These are phyloP conservation scores for Oostethus manadensis DNA, from an alignment of 2,113 vertebrate species.

Conservation along the genomic window DNA sequence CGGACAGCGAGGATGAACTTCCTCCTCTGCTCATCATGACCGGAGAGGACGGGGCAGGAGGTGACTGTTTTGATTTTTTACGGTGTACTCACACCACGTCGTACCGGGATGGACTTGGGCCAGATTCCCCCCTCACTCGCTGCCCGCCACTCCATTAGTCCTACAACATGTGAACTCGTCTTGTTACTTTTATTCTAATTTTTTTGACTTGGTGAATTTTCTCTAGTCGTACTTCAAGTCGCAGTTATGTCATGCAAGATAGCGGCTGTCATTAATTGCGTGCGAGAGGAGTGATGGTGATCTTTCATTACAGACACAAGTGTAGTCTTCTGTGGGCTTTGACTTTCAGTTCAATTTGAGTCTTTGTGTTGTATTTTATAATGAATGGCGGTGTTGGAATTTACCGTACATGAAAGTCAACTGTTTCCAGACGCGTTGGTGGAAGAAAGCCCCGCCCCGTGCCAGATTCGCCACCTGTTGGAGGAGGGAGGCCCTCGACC, in stretches of 20 bases:
- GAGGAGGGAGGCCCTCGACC: slow-evolving; percentile 74
- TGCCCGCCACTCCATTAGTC: too few species aligned
- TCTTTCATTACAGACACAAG: too few species aligned
- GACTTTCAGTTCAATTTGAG: too few species aligned
- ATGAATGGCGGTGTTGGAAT: neutral
- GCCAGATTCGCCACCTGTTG: slow-evolving; percentile 78
- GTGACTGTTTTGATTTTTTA: slow-evolving; percentile 47
- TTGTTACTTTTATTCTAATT: neutral
- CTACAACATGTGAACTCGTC: neutral
- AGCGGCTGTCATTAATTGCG: too few species aligned
- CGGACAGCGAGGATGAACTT: slow-evolving; percentile 74
- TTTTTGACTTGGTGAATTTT: too few species aligned
- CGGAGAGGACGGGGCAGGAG: slow-evolving; percentile 74
- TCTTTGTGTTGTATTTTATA: too few species aligned
- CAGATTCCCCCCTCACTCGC: neutral
- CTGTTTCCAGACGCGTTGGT: slow-evolving; percentile 72
- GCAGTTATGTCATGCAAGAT: too few species aligned
- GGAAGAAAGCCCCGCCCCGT: slow-evolving; percentile 78
- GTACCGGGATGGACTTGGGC: neutral
- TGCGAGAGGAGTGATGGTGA: too few species aligned
- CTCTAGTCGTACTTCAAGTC: too few species aligned
- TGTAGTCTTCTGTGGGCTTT: too few species aligned
- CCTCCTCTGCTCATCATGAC: slow-evolving; percentile 81
- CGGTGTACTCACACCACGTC: too few species aligned
- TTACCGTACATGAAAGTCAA: neutral